Evolutionary conservation across 2,888 invertebrate genomes (phyloP).

Genomic region (Hyposoter dolosus): DNA sequence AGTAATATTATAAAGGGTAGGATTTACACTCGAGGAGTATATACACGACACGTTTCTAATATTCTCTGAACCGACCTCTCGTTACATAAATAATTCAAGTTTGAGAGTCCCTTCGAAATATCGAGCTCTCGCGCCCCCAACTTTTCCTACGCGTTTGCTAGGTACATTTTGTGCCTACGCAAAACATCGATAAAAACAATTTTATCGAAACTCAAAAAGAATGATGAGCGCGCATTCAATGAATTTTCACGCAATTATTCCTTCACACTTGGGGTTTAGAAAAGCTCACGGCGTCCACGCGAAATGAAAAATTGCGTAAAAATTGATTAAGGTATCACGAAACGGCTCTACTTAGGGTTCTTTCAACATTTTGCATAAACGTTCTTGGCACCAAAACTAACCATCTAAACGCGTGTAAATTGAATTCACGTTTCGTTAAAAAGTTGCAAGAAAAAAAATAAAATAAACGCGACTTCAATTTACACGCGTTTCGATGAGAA

Average conservation of each 20-base stretch:
- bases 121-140: slow-evolving; percentile 50
- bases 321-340: background rate
- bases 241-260: background rate
- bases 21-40: background rate
- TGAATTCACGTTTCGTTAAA: too few relatives aligned
- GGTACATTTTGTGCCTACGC: background rate
- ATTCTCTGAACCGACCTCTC: slow-evolving; percentile 25
- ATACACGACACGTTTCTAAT: background rate
- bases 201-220: background rate
- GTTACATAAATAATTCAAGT: slow-evolving; percentile 63
- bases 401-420: too few relatives aligned
- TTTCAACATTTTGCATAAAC: too few relatives aligned
- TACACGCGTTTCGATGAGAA: too few relatives aligned
- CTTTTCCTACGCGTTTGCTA: background rate
- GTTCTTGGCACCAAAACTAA: too few relatives aligned
- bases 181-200: background rate
- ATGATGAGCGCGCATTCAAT: background rate
- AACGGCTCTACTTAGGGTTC: too few relatives aligned
- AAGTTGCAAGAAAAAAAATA: too few relatives aligned
- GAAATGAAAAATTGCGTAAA: background rate
- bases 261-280: background rate
- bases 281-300: background rate
- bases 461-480: too few relatives aligned
- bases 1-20: slow-evolving; percentile 15
- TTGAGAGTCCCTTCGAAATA: slow-evolving; percentile 54